Conservation (phyloP, 2,797 vertebrate species). For the Eulemur coronatus region DNA sequence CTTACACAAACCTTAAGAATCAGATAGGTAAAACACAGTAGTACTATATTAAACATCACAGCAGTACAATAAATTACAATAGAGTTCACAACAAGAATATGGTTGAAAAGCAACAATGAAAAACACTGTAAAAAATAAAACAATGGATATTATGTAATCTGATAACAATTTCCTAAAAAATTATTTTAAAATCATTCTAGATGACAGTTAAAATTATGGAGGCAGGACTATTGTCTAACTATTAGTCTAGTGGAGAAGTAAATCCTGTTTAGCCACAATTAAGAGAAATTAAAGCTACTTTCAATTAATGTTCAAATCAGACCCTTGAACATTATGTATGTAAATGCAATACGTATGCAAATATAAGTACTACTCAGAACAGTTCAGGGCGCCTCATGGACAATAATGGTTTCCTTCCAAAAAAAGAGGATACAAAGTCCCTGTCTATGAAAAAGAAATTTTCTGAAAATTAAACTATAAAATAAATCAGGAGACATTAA, state of each 20-base stretch:
- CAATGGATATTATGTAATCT: not conserved
- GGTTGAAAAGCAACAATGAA: not conserved
- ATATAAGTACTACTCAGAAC: not conserved
- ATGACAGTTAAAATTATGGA: slow-evolving; percentile 28
- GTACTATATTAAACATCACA: not conserved
- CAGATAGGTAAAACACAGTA: not conserved
- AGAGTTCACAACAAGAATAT: slow-evolving; percentile 23
- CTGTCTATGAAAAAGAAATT: not conserved
- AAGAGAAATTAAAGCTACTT: slow-evolving; percentile 8
- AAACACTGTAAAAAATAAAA: slow-evolving; percentile 28
- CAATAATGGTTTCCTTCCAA: not conserved
- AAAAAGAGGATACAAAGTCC: not conserved
- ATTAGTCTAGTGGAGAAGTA: not conserved
- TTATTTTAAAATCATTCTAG: slow-evolving; percentile 21
- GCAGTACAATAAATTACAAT: not conserved
- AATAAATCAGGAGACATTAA: not conserved
- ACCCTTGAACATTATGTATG: not conserved
- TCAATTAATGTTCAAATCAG: not conserved
- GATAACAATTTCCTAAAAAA: slow-evolving; percentile 22
- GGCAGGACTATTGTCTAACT: not conserved
- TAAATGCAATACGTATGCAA: not conserved
- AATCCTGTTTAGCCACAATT: not conserved
- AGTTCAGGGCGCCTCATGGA: not conserved
- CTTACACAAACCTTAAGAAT: slow-evolving; percentile 27
- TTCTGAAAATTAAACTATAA: slow-evolving; percentile 45